Percentiles rank a stretch among this genome's conserved stretches.
phyloP scores from a whole-genome alignment of 2,888 invertebrate genomes.

The Ormyrus rosae region DNA sequence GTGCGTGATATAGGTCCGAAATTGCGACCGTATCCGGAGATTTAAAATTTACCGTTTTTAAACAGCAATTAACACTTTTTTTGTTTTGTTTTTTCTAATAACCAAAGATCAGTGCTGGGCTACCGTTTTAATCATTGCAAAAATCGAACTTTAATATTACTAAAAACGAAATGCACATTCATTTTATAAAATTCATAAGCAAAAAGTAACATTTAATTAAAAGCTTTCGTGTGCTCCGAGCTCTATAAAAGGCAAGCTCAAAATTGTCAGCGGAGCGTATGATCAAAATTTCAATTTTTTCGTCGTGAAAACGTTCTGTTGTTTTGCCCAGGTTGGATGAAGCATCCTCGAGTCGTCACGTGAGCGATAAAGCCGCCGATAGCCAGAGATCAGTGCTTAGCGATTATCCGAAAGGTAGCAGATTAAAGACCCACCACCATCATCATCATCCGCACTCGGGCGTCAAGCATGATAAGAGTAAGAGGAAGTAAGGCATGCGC shows the following conservation, averaged over 20 bases:
- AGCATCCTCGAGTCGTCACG: slow-evolving; percentile 71
- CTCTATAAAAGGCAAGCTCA: slow-evolving; percentile 12
- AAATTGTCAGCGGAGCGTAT: slow-evolving; percentile 15
- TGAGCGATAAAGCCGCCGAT: slow-evolving; percentile 66
- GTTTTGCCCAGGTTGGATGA: slow-evolving; percentile 68
- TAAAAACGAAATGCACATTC: slow-evolving; percentile 24
- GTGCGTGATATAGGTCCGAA: slow-evolving; percentile 40
- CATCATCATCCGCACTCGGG: slow-evolving; percentile 68
- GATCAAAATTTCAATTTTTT: slow-evolving; percentile 34
- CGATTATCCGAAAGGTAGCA: slow-evolving; percentile 64
- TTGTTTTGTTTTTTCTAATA: slow-evolving; percentile 16
- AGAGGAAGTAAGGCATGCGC: slow-evolving; percentile 68
- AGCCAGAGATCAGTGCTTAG: slow-evolving; percentile 62
- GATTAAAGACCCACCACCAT: slow-evolving; percentile 67
- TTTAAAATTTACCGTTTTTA: slow-evolving; percentile 32
- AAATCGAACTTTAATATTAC: slow-evolving; percentile 16
- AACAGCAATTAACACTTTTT: slow-evolving; percentile 28
- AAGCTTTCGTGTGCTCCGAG: slow-evolving; percentile 39
- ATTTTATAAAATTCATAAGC: slow-evolving; percentile 17
- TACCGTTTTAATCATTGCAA: slow-evolving; percentile 13
- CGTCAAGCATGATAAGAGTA: slow-evolving; percentile 72
- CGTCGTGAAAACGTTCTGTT: slow-evolving; percentile 44
- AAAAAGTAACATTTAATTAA: slow-evolving; percentile 14
- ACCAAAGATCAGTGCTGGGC: slow-evolving; percentile 37
- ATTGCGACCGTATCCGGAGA: slow-evolving; percentile 36